Evolutionary conservation across 2,797 vertebrate genomes (phyloP).

Genomic region (Chelidonichthys spinosus): DNA sequence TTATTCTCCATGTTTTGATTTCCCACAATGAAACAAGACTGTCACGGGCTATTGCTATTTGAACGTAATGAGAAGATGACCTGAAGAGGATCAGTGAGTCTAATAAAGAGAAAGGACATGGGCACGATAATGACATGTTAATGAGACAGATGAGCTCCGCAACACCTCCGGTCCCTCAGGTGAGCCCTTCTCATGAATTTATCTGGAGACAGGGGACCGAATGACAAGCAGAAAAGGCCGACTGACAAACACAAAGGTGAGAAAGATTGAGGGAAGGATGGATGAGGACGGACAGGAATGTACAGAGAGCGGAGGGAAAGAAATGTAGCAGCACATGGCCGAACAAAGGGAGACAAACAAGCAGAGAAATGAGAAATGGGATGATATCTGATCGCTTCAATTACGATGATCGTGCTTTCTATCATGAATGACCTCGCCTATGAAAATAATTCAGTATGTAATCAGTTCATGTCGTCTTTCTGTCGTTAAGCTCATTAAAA

Average conservation of each 20-base stretch:
- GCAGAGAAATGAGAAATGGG: not conserved
- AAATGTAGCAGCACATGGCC: conserved; percentile 9
- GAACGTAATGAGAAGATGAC: conserved; percentile 41
- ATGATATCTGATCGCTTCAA: conserved; percentile 3
- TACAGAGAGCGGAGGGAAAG: not conserved
- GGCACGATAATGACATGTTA: conserved; percentile 78
- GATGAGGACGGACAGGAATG: conserved; percentile 17
- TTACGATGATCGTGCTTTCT: not conserved
- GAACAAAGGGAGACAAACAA: conserved; percentile 19
- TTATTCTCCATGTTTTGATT: conserved; percentile 1
- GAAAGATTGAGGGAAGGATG: not conserved
- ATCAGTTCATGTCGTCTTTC: not conserved
- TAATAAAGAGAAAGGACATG: conserved; percentile 45
- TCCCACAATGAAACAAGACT: conserved; percentile 1
- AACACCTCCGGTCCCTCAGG: conserved; percentile 73
- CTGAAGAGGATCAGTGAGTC: conserved; percentile 26
- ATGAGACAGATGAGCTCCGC: conserved; percentile 76
- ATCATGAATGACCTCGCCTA: not conserved
- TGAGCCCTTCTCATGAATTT: conserved; percentile 76
- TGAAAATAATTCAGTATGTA: not conserved
- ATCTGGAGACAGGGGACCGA: conserved; percentile 55
- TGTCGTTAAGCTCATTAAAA: not conserved
- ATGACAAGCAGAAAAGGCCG: conserved; percentile 54
- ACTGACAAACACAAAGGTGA: conserved; percentile 37
- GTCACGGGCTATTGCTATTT: conserved; percentile 39